These are phyloP conservation scores for Pteronotus mesoamericanus DNA, from an alignment of 2,797 vertebrate species.

Conservation along the genomic window DNA sequence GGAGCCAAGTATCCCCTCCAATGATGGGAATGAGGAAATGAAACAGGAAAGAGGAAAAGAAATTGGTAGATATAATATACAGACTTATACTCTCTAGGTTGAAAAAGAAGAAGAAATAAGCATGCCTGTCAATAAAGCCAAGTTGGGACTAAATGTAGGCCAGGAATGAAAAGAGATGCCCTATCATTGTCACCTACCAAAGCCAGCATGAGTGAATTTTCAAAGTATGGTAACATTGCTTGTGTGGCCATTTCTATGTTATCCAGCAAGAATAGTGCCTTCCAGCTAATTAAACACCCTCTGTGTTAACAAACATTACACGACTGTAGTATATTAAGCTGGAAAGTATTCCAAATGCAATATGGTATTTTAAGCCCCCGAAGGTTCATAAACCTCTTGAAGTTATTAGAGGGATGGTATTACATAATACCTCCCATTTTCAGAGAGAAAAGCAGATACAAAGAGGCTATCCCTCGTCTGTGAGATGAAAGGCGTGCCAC, in stretches of 20 bases:
- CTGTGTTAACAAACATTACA: background rate
- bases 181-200: background rate
- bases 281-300: background rate
- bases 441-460: background rate
- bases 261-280: background rate
- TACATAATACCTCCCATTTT: background rate
- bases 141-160: background rate
- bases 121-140: background rate
- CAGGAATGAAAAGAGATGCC: background rate
- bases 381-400: background rate
- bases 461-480: background rate
- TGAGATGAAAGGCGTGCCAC: background rate
- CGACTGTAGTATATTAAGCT: background rate
- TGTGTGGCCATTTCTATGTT: background rate
- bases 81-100: background rate
- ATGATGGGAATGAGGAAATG: conserved; percentile 4
- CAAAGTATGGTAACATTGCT: background rate
- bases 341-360: background rate
- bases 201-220: background rate
- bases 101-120: conserved; percentile 33
- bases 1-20: background rate
- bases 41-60: conserved; percentile 13
- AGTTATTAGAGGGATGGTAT: conserved; percentile 1
- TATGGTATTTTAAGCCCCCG: background rate
- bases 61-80: background rate